Base-by-base conservation (phyloP, 2,797 vertebrate genomes). In the Xenopus petersii region DNA sequence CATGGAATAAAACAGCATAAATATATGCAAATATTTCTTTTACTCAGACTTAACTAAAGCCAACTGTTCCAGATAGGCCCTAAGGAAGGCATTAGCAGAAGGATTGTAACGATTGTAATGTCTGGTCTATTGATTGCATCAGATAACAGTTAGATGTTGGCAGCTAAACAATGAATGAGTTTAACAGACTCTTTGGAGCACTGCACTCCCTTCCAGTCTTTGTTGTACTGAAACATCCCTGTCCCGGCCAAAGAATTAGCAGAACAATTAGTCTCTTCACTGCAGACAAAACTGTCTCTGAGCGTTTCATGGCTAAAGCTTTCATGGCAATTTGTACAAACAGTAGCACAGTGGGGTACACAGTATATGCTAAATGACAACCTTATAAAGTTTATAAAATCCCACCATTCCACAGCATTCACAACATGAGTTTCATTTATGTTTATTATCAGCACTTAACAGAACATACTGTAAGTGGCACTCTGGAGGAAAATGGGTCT, bases 1-100 rank as follows among this genome's bases (percentile, higher is more conserved):
- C 36, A 42, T 42, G 4, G 26, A 42, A 42, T 5, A 42, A 42
- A 36, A 36, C 12, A 62, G 33, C 13, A 63, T 70, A 73, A 82
- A 70, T 55, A 46, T 76, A 86, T 87, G 87, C 80, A 82, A 82
- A 82, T 74, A 56, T 55, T 80, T 80, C 49, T 81, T 82, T 55
- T 0, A 60, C 81, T 55, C 65, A 76, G 64, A 77, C 76, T 86
- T 47, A 70, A 36, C 67, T 79, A 81, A 81, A 86, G 75, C 42
- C 75, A 56, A 73, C 79, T 73, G 76, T 81, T 84, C 79, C 80
- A 82, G 71, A 77, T 24, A 71, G 64, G 68, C 69, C 64, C 70
- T 58, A 68, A 77, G 67, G 63, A 79, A 48, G 17, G 71, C 47
- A 70, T 70, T 70, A 46, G 17, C 74, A 70, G 56, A 64, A 74